These are phyloP conservation scores for Pyralis farinalis DNA, from an alignment of 2,888 invertebrate species.

Conservation along the genomic window DNA sequence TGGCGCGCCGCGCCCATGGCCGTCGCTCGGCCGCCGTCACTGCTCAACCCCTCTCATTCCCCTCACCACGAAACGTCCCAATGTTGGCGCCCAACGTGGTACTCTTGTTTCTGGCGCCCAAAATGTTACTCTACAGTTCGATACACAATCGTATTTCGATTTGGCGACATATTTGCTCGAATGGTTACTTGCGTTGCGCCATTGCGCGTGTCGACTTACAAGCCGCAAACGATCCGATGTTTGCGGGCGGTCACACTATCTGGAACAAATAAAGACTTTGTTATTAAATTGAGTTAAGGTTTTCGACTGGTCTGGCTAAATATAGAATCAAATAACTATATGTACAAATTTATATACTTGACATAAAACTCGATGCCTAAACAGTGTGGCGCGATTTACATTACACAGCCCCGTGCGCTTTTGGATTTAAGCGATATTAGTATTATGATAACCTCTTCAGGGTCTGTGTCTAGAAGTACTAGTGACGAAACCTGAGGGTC, in stretches of 20 bases:
- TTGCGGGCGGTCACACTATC: conserved; percentile 57
- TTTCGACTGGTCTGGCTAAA: conserved; percentile 4
- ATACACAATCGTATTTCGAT: conserved; percentile 20
- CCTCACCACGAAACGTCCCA: conserved; percentile 11
- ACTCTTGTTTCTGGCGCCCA: conserved; percentile 15
- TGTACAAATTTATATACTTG: too few species aligned
- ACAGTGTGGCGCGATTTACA: too few species aligned
- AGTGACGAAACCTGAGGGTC: too few species aligned
- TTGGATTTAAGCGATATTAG: too few species aligned
- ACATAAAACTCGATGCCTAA: too few species aligned
- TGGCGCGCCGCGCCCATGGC: conserved; percentile 79
- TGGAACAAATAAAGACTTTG: conserved; percentile 60
- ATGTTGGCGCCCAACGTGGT: conserved; percentile 19
- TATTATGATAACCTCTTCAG: too few species aligned
- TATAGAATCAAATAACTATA: not conserved
- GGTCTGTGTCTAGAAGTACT: too few species aligned
- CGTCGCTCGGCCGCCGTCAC: conserved; percentile 76
- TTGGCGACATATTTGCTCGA: conserved; percentile 24
- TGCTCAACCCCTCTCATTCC: conserved; percentile 48
- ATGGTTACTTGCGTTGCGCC: conserved; percentile 41
- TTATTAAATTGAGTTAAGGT: conserved; percentile 43
- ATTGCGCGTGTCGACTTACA: conserved; percentile 41
- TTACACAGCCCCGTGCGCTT: too few species aligned
- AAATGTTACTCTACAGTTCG: conserved; percentile 25
- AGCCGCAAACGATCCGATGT: conserved; percentile 49